Conservation (phyloP, 2,113 vertebrate species). For the Hiodon alosoides region DNA sequence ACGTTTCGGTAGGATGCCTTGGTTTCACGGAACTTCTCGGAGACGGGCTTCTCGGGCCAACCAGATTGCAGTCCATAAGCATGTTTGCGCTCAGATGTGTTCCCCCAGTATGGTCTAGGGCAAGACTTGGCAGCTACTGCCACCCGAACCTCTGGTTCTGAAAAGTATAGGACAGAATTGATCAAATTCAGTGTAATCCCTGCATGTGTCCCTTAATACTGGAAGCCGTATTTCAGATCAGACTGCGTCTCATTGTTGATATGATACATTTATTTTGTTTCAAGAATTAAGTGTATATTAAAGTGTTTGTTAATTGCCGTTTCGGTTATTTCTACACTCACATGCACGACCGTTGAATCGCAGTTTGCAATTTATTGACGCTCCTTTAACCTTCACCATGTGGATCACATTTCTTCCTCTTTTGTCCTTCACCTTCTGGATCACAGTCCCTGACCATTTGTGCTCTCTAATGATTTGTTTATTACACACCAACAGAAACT, state of each 20-base stretch:
- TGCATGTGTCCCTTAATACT: no score
- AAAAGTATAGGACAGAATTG: neutral
- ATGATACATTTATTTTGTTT: no score
- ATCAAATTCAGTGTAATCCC: no score
- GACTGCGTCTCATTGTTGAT: no score
- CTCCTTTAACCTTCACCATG: neutral
- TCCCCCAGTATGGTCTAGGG: no score
- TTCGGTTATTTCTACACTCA: neutral
- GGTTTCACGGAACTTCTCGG: neutral
- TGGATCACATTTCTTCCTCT: neutral
- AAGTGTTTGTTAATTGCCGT: neutral
- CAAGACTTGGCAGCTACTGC: no score
- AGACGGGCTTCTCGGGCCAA: neutral
- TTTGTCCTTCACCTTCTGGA: neutral
- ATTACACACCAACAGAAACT: constrained; percentile 51
- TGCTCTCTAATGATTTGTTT: constrained; percentile 53
- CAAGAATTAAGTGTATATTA: no score
- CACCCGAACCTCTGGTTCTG: neutral
- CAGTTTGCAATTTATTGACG: neutral
- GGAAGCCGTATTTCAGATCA: no score
- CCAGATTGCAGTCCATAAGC: no score
- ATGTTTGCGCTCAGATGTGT: no score
- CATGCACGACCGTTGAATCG: neutral
- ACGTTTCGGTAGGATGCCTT: no score
- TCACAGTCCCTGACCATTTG: constrained; percentile 38